Conservation (phyloP, 2,113 vertebrate species). For the Zosterops borbonicus region DNA sequence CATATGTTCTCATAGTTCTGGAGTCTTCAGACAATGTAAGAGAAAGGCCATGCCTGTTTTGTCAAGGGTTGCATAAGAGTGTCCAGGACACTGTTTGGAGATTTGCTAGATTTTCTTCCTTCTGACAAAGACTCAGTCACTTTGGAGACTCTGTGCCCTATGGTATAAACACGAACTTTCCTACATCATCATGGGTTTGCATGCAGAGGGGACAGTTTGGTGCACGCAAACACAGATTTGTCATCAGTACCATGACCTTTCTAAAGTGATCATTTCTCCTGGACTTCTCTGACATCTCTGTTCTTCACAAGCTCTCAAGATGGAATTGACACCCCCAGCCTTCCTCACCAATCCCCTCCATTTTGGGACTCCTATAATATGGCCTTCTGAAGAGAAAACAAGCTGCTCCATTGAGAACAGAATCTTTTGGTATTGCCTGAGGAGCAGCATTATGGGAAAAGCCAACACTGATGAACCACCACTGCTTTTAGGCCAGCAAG, state of each 20-base stretch:
- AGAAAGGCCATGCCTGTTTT: neutral
- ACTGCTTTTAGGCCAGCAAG: neutral
- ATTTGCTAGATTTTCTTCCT: neutral
- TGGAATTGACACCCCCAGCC: neutral
- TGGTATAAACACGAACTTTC: neutral
- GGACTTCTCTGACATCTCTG: neutral
- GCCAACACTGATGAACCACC: neutral
- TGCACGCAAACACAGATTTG: neutral
- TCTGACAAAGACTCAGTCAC: neutral
- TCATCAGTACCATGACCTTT: neutral
- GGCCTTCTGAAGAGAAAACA: neutral
- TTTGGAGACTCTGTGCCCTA: neutral
- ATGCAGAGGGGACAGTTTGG: neutral
- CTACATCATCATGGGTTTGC: neutral
- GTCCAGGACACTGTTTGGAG: neutral
- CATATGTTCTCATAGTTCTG: neutral
- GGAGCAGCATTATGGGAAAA: neutral
- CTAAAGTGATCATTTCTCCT: neutral
- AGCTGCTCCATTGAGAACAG: neutral
- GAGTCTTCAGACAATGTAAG: neutral
- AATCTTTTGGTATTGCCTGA: neutral
- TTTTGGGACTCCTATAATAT: neutral
- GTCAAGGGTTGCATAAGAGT: neutral
- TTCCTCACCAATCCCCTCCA: neutral
- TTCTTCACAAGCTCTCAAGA: neutral